These are phyloP conservation scores for Poliocrania exsul DNA, from an alignment of 2,797 vertebrate species.

Conservation along the genomic window DNA sequence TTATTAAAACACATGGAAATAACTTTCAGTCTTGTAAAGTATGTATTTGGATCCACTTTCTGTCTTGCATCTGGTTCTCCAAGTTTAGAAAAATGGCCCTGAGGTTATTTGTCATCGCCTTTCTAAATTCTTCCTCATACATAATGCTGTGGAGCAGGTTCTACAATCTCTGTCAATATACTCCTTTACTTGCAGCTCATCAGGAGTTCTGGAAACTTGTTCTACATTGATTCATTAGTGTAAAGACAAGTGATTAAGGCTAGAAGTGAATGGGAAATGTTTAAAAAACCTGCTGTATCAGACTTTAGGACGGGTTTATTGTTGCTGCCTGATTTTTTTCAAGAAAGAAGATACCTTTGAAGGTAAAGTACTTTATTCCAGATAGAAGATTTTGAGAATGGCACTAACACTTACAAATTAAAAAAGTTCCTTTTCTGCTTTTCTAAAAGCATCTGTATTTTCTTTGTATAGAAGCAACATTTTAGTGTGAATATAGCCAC, in stretches of 20 bases:
- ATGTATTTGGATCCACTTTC: not conserved
- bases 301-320: not conserved
- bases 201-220: slow-evolving; percentile 1
- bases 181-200: not conserved
- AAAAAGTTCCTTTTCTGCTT: not conserved
- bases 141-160: slow-evolving; percentile 42
- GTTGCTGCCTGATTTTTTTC: not conserved
- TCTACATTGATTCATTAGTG: not conserved
- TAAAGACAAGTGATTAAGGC: not conserved
- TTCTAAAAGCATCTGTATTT: not conserved
- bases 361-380: not conserved
- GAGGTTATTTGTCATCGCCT: slow-evolving; percentile 30
- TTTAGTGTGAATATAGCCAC: not conserved
- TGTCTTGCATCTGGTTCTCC: not conserved
- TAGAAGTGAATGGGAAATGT: not conserved
- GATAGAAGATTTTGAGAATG: not conserved
- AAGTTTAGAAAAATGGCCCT: slow-evolving; percentile 1
- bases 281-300: not conserved
- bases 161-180: slow-evolving; percentile 3
- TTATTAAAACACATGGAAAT: not conserved
- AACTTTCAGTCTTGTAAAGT: not conserved
- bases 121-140: not conserved
- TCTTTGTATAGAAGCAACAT: not conserved
- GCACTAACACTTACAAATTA: not conserved
- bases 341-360: not conserved